These are phyloP conservation scores for Orthosia gracilis DNA, from an alignment of 2,888 invertebrate genomes.

Conservation along the genomic window DNA sequence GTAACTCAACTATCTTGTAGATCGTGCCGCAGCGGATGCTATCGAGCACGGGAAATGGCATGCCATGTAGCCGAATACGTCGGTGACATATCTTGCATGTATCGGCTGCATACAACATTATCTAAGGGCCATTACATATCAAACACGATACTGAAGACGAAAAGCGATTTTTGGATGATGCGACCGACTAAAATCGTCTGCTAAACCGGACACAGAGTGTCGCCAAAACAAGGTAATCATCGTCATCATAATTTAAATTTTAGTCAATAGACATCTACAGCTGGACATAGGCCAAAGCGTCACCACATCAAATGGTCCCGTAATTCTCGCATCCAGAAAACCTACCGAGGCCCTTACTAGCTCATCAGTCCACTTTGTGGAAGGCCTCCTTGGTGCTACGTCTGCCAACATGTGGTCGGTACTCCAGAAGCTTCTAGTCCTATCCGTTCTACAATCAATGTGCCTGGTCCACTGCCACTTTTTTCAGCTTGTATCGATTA, in stretches of 20 bases:
- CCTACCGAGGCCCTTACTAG: neutral
- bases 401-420: too few species aligned
- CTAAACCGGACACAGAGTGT: neutral
- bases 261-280: too few species aligned
- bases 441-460: too few species aligned
- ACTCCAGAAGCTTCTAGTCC: too few species aligned
- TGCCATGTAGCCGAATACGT: conserved; percentile 54
- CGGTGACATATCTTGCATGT: conserved; percentile 53
- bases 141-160: neutral
- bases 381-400: neutral
- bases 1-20: conserved; percentile 53
- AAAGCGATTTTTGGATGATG: neutral
- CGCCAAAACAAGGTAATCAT: neutral
- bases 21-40: conserved; percentile 54
- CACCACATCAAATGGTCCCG: neutral
- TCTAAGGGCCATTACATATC: neutral
- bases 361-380: neutral
- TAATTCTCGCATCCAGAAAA: neutral
- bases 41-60: conserved; percentile 61
- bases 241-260: neutral
- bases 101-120: conserved; percentile 25
- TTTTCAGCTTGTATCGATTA: too few species aligned
- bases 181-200: rapidly evolving
- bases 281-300: neutral
- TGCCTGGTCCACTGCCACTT: too few species aligned